Evolutionary conservation across 2,113 vertebrate species (phyloP).

Genomic region (Ariopsis seemanni): DNA sequence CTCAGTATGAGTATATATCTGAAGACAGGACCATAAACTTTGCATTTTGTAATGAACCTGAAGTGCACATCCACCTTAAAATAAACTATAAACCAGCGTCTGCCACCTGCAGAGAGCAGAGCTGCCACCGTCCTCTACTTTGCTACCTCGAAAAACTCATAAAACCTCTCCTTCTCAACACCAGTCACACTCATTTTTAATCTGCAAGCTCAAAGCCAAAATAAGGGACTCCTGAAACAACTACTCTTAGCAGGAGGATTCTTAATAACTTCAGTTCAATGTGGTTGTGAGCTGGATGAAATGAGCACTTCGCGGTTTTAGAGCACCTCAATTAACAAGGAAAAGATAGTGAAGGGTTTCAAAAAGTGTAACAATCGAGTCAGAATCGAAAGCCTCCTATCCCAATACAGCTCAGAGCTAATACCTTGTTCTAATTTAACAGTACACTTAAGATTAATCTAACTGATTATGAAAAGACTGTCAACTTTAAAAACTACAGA

Average conservation of each 20-base stretch:
- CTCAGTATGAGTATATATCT: background rate
- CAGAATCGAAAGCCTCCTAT: background rate
- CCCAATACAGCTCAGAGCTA: background rate
- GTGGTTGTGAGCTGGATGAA: constrained; percentile 13
- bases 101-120: constrained; percentile 2
- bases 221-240: constrained; percentile 14
- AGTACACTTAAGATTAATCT: background rate
- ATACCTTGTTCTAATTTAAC: background rate
- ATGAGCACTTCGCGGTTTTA: constrained; percentile 13
- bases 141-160: constrained; percentile 26
- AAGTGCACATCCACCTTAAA: background rate
- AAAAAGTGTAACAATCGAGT: background rate
- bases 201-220: constrained; percentile 27
- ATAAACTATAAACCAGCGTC: background rate
- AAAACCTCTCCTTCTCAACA: background rate
- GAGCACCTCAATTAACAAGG: constrained; percentile 40
- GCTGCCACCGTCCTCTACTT: background rate
- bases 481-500: background rate
- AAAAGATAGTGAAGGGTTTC: constrained; percentile 23
- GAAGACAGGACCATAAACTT: background rate
- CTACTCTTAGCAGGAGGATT: constrained; percentile 29
- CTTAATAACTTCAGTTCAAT: constrained; percentile 42
- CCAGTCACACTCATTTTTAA: constrained; percentile 26
- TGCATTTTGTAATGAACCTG: background rate
- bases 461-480: background rate